Conservation (phyloP, 2,797 vertebrate species). For the Gallirallus australis region DNA sequence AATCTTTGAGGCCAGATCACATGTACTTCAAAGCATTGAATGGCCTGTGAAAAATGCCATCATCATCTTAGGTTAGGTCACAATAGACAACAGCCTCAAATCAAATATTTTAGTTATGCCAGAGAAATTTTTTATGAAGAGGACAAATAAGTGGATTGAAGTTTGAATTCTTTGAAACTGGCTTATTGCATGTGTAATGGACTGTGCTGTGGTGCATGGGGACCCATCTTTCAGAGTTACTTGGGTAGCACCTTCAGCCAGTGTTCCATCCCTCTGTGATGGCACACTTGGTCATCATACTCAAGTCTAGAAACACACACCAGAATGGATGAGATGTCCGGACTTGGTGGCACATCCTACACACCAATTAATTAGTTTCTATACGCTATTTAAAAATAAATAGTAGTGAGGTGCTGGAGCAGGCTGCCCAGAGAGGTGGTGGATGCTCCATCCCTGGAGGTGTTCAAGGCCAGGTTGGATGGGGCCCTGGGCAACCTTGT, state of each 20-base stretch:
- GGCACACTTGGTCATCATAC: no score
- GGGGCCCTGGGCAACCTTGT: no score
- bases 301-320: background rate
- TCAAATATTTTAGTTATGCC: background rate
- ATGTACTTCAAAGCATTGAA: rapidly evolving
- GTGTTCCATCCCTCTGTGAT: background rate
- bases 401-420: background rate
- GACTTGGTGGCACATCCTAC: background rate
- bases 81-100: background rate
- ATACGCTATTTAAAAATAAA: background rate
- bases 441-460: no score
- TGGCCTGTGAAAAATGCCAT: background rate
- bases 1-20: background rate
- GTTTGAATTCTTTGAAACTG: background rate
- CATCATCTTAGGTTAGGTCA: background rate
- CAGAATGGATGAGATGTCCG: background rate
- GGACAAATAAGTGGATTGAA: background rate
- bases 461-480: no score
- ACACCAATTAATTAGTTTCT: background rate
- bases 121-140: background rate
- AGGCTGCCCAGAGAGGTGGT: no score
- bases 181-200: rapidly evolving
- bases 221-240: background rate
- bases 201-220: rapidly evolving
- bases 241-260: background rate